Evolutionary conservation across 2,113 vertebrate genomes (phyloP).

Genomic region (Peromyscus maniculatus): DNA sequence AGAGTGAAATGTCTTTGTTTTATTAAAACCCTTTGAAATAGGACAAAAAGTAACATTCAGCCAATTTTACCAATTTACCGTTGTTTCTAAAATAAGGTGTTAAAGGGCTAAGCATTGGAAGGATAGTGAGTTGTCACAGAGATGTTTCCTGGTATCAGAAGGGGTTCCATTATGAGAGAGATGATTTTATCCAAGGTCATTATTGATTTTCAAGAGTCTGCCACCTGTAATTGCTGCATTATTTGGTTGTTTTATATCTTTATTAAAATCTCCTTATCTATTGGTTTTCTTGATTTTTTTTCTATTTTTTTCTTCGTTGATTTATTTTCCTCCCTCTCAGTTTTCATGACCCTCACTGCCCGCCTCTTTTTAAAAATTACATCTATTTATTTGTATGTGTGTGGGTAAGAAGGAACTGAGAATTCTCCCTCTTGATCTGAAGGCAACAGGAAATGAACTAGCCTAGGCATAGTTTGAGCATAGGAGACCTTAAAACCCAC

Average conservation of each 20-base stretch:
- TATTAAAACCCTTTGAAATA: slow-evolving; percentile 33
- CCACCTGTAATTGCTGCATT: not conserved
- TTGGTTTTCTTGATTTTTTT: slow-evolving; percentile 8
- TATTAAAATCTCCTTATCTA: not conserved
- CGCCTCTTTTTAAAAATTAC: not conserved
- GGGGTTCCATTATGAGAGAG: not conserved
- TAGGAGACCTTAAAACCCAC: not conserved
- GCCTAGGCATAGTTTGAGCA: not conserved
- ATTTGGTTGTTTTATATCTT: not conserved
- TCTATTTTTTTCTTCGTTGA: not conserved
- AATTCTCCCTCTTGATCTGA: not conserved
- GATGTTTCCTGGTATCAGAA: not conserved
- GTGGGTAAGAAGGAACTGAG: not conserved
- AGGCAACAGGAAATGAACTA: not conserved
- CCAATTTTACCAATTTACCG: not conserved
- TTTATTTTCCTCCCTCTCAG: not conserved
- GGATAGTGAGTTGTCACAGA: slow-evolving; percentile 23
- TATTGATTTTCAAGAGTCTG: not conserved
- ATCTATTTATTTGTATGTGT: not conserved
- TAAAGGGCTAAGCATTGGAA: not conserved
- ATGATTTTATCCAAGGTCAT: not conserved
- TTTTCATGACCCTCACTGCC: not conserved
- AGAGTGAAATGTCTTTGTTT: slow-evolving; percentile 38
- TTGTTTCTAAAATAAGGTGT: slow-evolving; percentile 11
- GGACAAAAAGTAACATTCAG: slow-evolving; percentile 30